phyloP scores from a whole-genome alignment of 2,797 vertebrate genomes.

The Prionace glauca region DNA sequence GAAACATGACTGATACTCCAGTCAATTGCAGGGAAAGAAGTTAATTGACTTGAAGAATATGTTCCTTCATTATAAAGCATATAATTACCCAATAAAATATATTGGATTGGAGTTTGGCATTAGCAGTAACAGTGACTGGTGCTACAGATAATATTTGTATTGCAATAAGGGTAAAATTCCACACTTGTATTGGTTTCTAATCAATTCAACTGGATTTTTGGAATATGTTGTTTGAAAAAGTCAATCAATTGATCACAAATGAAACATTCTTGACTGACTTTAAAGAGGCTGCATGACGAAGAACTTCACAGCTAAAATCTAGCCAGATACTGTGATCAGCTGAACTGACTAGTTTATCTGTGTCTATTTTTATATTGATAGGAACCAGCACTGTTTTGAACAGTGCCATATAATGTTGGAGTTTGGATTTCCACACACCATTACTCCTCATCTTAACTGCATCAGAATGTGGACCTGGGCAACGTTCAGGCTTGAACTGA shows the following conservation, averaged over 20 bases:
- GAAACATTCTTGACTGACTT: not conserved
- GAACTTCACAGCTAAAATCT: not conserved
- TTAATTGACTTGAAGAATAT: not conserved
- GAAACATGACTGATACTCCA: not conserved
- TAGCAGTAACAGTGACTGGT: not conserved
- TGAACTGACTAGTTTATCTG: not conserved
- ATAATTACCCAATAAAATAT: not conserved
- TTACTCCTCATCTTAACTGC: not conserved
- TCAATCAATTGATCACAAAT: not conserved
- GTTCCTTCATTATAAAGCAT: not conserved
- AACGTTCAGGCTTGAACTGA: not conserved
- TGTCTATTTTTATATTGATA: not conserved
- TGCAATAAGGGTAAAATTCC: not conserved
- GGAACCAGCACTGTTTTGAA: not conserved
- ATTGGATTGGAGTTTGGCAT: not conserved
- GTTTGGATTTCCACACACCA: not conserved
- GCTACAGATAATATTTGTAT: not conserved
- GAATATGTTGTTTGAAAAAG: not conserved
- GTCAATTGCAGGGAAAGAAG: not conserved
- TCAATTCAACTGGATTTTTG: not conserved
- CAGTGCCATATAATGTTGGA: not conserved
- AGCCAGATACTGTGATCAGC: not conserved
- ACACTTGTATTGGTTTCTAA: too few species aligned
- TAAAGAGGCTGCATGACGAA: not conserved
- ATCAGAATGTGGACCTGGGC: not conserved